These are phyloP conservation scores for Junco hyemalis DNA, from an alignment of 2,113 vertebrate species.

Conservation along the genomic window DNA sequence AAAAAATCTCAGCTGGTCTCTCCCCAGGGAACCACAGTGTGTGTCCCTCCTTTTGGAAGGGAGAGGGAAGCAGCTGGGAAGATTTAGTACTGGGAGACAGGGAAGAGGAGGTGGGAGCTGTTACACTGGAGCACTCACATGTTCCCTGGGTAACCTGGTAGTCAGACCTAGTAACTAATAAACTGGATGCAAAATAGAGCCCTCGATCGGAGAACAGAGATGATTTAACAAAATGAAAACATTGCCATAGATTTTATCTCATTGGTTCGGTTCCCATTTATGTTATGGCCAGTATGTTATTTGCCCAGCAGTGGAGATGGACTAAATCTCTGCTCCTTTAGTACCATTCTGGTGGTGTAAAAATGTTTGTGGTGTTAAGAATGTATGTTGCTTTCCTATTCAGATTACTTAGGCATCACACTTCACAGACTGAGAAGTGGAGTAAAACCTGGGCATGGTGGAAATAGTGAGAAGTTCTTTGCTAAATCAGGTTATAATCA, in stretches of 20 bases:
- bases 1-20: not conserved
- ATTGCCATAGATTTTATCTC: not conserved
- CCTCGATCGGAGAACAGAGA: not conserved
- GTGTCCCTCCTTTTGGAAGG: not conserved
- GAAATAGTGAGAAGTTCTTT: not conserved
- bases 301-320: not conserved
- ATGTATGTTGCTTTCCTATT: not conserved
- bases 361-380: not conserved
- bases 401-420: not conserved
- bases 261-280: not conserved
- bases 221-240: not conserved
- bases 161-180: not conserved
- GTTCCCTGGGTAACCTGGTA: not conserved
- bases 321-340: not conserved
- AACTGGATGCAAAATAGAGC: not conserved
- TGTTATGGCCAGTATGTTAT: not conserved
- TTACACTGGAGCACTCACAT: not conserved
- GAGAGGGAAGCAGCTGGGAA: accelerated
- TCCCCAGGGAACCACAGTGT: not conserved
- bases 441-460: not conserved
- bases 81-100: not conserved
- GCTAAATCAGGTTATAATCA: not conserved
- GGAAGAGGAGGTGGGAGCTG: not conserved
- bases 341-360: not conserved
- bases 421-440: not conserved